Conservation (phyloP, 1,140 invertebrate genomes). For the Tigriopus japonicus region DNA sequence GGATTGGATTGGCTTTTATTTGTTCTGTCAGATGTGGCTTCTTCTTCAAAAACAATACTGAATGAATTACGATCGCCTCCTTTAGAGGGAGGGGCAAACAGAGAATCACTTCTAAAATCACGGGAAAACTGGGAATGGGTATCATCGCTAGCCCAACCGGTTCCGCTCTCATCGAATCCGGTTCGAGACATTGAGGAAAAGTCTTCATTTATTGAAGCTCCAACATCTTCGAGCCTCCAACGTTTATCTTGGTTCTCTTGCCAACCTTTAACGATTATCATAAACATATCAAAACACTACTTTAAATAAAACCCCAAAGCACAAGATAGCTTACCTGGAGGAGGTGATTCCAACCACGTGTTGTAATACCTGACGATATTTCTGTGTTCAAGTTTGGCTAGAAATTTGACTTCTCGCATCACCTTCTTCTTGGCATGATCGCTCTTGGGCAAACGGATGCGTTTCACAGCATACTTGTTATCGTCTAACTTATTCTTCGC, state of each 20-base stretch:
- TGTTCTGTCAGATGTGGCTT: too few relatives aligned
- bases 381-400: conserved; percentile 81
- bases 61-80: too few relatives aligned
- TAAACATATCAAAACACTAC: not conserved
- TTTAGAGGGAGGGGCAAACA: too few relatives aligned
- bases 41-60: too few relatives aligned
- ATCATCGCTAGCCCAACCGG: too few relatives aligned
- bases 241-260: conserved; percentile 52
- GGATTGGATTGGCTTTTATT: too few relatives aligned
- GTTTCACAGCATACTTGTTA: conserved; percentile 82
- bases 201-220: too few relatives aligned
- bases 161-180: too few relatives aligned
- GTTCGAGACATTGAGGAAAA: too few relatives aligned
- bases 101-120: too few relatives aligned
- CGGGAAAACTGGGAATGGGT: too few relatives aligned
- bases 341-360: conserved; percentile 79
- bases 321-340: conserved; percentile 30
- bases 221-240: not conserved
- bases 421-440: conserved; percentile 58
- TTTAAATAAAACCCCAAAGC: not conserved
- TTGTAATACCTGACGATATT: conserved; percentile 89
- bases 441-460: conserved; percentile 30
- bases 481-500: conserved; percentile 87
- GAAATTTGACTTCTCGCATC: conserved; percentile 74
- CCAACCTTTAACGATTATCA: conserved; percentile 33